Evolutionary conservation across 2,113 vertebrate species (phyloP).

Genomic region (Varanus komodoensis): DNA sequence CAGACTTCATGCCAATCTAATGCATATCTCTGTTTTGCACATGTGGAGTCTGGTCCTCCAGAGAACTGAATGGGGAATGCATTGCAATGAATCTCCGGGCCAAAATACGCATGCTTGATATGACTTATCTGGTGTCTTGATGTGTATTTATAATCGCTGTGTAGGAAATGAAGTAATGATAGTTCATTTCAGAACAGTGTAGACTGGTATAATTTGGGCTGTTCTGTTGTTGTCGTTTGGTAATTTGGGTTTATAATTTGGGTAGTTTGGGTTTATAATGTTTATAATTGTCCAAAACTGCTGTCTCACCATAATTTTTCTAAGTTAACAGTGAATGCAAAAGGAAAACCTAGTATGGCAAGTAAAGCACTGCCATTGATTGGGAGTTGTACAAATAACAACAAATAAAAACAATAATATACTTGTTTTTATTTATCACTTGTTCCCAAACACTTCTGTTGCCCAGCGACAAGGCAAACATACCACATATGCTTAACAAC

Average conservation of each 20-base stretch:
- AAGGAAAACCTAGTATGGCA: not conserved
- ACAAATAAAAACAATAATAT: conserved; percentile 59
- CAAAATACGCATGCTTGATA: rapidly evolving
- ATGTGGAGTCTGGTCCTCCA: not conserved
- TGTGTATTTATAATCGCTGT: rapidly evolving
- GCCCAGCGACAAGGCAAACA: conserved; percentile 85
- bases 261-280: not conserved
- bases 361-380: not conserved
- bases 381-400: conserved; percentile 10
- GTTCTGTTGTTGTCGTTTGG: not conserved
- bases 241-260: not conserved
- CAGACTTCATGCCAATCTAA: too few relatives aligned
- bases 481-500: conserved; percentile 84
- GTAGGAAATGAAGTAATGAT: not conserved
- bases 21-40: not conserved
- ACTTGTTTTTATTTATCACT: too few relatives aligned
- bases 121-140: not conserved
- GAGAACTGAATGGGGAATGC: not conserved
- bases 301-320: not conserved
- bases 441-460: conserved; percentile 81
- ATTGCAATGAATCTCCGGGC: not conserved
- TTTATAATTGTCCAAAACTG: not conserved
- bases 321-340: not conserved
- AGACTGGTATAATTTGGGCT: conserved; percentile 30
- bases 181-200: not conserved